Conservation (phyloP, 2,888 invertebrate genomes). For the Ceriagrion tenellum region DNA sequence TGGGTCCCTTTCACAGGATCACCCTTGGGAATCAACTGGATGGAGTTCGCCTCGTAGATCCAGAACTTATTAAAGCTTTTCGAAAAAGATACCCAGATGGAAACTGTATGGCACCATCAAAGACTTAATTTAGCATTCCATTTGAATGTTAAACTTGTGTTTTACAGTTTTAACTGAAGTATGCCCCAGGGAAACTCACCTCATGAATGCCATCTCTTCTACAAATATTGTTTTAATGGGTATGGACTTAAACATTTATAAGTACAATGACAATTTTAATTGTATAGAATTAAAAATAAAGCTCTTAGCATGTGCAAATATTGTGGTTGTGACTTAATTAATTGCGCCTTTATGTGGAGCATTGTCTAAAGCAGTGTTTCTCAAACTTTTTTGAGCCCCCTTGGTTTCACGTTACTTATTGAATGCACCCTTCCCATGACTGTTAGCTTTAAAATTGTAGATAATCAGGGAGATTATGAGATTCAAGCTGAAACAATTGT, state of each 20-base stretch:
- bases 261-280: not conserved
- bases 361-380: too few relatives aligned
- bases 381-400: too few relatives aligned
- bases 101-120: conserved; percentile 81
- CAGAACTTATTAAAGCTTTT: conserved; percentile 93
- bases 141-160: not conserved
- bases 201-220: not conserved
- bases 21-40: conserved; percentile 98
- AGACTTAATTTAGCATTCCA: conserved; percentile 70
- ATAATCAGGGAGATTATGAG: too few relatives aligned
- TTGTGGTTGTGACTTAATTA: not conserved
- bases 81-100: conserved; percentile 97
- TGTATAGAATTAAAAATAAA: not conserved
- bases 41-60: conserved; percentile 95
- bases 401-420: too few relatives aligned
- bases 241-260: not conserved
- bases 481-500: too few relatives aligned
- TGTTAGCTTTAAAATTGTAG: too few relatives aligned
- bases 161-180: not conserved
- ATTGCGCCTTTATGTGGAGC: not conserved
- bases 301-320: not conserved
- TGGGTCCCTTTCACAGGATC: conserved; percentile 80
- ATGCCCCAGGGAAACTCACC: not conserved
- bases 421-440: too few relatives aligned
- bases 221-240: not conserved